Base-by-base conservation (phyloP, 2,113 vertebrate genomes). In the Grammomys dolichurus region DNA sequence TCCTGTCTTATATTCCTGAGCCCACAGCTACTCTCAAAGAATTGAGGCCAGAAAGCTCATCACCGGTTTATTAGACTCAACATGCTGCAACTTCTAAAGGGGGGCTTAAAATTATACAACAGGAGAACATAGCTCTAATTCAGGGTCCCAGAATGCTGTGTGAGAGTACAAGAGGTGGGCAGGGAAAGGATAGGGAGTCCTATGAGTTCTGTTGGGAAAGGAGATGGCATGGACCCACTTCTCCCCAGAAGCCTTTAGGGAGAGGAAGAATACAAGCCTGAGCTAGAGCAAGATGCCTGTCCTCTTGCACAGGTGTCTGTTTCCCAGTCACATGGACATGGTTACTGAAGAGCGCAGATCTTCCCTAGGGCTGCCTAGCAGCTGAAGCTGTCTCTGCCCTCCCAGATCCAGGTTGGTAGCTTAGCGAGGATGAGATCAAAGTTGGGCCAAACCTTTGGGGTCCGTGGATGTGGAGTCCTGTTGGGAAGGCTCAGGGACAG, bases 391-490 rank as follows among this genome's bases (percentile, higher is more conserved):
- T 75, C 33, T 48, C 36, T 84, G 56, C 72, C 73, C 54, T 26
- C 5, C 14, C 48, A 54, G 28, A 58, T 20, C n/a, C 10, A 4
- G 69, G 24, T 84, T 75, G 70, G 51, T 0, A 26, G 63, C 7
- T 5, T 33, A 36, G 63, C 54, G 7, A 63, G 51, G 89, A 56
- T 13, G 54, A 60, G 67, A 77, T 98, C 96, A 96, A 81, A 97
- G 97, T 78, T 86, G 97, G 77, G 96, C 77, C 87, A 97, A 56
- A 7, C 94, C 96, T 93, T 94, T 93, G 51, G 95, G 91, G 31
- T 97, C 95, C 14, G 48, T 69, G 48, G 93, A 86, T 0, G 36
- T 69, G 51, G 90, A 85, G 73, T 92, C 96, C 82, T 94, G 97
- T 5, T 73, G 95, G 81, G 94, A 60, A 40, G 84, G 80, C 70